Base-by-base conservation (phyloP, 2,113 vertebrate genomes). In the Pheucticus melanocephalus region DNA sequence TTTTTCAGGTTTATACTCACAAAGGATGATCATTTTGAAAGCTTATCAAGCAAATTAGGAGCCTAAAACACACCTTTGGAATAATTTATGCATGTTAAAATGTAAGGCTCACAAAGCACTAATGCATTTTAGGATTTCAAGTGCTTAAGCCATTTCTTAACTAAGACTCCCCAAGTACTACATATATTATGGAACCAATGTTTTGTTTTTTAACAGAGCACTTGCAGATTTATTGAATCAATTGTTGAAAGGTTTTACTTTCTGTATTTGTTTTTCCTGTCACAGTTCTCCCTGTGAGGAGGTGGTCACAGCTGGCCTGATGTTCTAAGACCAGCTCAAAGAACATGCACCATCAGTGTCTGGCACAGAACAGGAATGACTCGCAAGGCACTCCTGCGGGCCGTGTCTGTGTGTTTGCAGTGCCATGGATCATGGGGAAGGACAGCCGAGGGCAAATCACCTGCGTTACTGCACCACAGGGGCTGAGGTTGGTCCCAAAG, bases 361-460 rank as follows among this genome's bases (percentile, higher is more conserved):
- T 35, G 44, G 79, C 35, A 30, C 5, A 20, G 30, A 54, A 35
- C 12, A 54, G 11, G 28, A 48, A 23, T 9, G 4, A 19, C 47
- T 48, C 35, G 27, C n/a, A 48, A 24, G 70, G 48, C n/a, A 22
- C 12, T 21, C 3, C 4, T 37, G 50, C 5, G 15, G 78, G 48
- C 60, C 21, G 19, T 16, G 1, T 10, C 2, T 4, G 5, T 8
- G 6, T 23, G 37, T 71, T 60, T 86, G 53, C 66, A 50, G 11
- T 3, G 20, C 28, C 40, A 27, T 2, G 8, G n/a, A n/a, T 35
- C n/a, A 25, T 0, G 4, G 57, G 0, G n/a, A 33, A 64, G 35
- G 2, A 8, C 12, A 56, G 63, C 33, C 64, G 50, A 42, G 7
- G 33, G 53, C 37, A 65, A 13, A n/a, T 66, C 39, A 16, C 10